Evolutionary conservation across 2,888 invertebrate genomes (phyloP).

Genomic region (Ophioninae sp.): DNA sequence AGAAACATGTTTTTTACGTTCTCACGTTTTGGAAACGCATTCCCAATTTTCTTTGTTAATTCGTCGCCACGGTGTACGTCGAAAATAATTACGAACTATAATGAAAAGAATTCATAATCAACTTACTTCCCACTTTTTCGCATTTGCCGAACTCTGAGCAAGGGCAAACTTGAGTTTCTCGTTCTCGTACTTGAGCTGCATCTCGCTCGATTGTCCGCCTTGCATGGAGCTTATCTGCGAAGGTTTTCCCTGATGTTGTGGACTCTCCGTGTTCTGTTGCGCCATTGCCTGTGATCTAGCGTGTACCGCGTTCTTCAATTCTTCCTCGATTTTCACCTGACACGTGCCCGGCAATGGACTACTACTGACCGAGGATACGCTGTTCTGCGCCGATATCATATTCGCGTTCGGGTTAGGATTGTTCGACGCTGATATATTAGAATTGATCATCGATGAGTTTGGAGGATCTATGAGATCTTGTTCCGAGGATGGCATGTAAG

Average conservation of each 20-base stretch:
- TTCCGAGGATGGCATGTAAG: constrained; percentile 82
- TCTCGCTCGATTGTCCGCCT: constrained; percentile 84
- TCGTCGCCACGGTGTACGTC: no score
- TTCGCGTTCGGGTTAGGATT: constrained; percentile 79
- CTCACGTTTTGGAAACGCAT: no score
- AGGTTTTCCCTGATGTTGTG: constrained; percentile 84
- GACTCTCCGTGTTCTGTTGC: constrained; percentile 83
- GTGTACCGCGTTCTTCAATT: constrained; percentile 78
- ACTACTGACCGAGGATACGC: constrained; percentile 78
- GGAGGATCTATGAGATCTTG: constrained; percentile 83
- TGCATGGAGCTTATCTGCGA: constrained; percentile 72
- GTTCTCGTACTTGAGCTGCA: constrained; percentile 98
- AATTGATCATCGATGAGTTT: constrained; percentile 82
- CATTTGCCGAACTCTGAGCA: constrained; percentile 98
- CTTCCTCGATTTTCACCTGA: constrained; percentile 78
- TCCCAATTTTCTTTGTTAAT: no score
- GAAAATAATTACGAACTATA: neutral
- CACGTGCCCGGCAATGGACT: constrained; percentile 78
- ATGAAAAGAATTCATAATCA: neutral
- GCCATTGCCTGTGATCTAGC: constrained; percentile 79
- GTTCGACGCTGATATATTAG: constrained; percentile 79
- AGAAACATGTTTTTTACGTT: neutral
- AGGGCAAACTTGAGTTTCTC: constrained; percentile 97
- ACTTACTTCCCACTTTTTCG: constrained; percentile 96
- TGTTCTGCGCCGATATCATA: constrained; percentile 79